Evolutionary conservation across 1,140 invertebrate species (phyloP).

Genomic region (Rhyacophila brunnea): DNA sequence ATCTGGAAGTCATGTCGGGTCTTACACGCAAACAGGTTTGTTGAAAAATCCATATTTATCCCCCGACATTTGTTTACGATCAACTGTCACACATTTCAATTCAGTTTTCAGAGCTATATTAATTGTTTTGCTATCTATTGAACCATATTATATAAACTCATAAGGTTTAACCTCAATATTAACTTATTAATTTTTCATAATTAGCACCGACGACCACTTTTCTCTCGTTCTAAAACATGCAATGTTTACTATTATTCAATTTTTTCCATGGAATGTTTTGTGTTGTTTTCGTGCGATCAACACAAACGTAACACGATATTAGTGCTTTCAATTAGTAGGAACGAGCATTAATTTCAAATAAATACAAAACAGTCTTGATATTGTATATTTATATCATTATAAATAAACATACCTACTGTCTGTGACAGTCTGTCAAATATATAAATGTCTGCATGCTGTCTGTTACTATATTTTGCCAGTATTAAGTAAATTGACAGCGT

Average conservation of each 20-base stretch:
- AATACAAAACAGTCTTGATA: too few species aligned
- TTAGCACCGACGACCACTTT: background rate
- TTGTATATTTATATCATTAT: too few species aligned
- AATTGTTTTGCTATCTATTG: background rate
- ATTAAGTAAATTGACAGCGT: too few species aligned
- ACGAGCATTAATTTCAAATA: too few species aligned
- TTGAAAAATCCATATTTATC: conserved; percentile 31
- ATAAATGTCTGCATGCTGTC: too few species aligned
- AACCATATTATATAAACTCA: background rate
- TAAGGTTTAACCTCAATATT: too few species aligned
- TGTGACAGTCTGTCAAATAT: too few species aligned
- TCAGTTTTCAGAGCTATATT: conserved; percentile 1
- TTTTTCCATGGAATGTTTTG: background rate
- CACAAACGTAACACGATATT: too few species aligned
- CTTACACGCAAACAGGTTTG: conserved; percentile 48
- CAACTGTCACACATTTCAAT: conserved; percentile 25
- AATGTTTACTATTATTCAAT: background rate
- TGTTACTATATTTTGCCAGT: too few species aligned
- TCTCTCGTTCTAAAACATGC: background rate
- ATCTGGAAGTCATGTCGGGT: conserved; percentile 50
- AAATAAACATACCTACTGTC: too few species aligned
- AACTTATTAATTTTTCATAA: too few species aligned
- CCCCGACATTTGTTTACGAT: conserved; percentile 37
- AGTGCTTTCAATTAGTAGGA: too few species aligned
- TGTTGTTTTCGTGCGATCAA: background rate